phyloP scores from a whole-genome alignment of 1,140 invertebrate genomes.

The Formica exsecta region DNA sequence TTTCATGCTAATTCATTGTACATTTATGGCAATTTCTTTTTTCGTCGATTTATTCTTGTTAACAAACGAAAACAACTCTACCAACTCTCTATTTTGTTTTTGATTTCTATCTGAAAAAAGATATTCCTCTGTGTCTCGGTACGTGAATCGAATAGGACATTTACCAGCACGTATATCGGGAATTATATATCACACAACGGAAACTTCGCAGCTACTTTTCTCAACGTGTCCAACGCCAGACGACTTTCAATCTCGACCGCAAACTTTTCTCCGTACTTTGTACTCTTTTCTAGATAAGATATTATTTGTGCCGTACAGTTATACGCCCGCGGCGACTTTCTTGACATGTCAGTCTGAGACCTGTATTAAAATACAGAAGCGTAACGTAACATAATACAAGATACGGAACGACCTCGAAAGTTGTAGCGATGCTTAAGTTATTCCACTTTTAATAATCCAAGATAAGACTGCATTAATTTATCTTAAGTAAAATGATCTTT shows the following conservation, averaged over 20 bases:
- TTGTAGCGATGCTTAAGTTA: neutral
- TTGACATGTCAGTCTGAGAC: neutral
- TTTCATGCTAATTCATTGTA: neutral
- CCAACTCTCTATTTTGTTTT: neutral
- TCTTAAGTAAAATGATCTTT: neutral
- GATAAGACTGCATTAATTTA: neutral
- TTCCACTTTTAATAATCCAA: neutral
- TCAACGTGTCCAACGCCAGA: conserved; percentile 34
- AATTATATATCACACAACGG: conserved; percentile 22
- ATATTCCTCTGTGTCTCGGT: neutral
- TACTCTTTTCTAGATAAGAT: conserved; percentile 55
- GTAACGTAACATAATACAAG: neutral
- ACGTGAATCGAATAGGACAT: conserved; percentile 30
- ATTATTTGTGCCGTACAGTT: conserved; percentile 56
- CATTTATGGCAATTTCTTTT: neutral
- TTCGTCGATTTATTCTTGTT: neutral
- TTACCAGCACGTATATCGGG: neutral
- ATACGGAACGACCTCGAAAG: neutral
- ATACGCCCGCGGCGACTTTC: conserved; percentile 31
- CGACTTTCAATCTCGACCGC: conserved; percentile 53
- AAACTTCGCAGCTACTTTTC: conserved; percentile 42
- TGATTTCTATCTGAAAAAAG: neutral
- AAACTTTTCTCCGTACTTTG: conserved; percentile 45
- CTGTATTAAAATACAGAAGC: neutral
- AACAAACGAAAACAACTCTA: too few species aligned